Conservation (phyloP, 2,797 vertebrate genomes). For the Sciurus carolinensis region DNA sequence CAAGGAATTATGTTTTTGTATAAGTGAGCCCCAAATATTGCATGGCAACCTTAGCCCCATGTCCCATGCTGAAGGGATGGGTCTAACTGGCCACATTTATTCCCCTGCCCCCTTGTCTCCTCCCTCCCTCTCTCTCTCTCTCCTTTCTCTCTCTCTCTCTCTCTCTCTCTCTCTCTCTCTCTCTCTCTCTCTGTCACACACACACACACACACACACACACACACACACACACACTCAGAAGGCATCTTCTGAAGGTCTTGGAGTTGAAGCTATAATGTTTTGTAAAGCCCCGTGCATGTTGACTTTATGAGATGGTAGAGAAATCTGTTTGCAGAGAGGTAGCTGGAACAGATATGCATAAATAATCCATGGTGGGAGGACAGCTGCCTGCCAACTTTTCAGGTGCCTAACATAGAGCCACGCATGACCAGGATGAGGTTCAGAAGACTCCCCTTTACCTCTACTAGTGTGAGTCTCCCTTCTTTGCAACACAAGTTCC, state of each 20-base stretch:
- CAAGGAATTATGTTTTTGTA: background rate
- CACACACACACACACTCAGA: background rate
- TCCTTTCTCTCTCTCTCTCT: too few species aligned
- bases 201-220: too few species aligned
- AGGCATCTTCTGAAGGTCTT: background rate
- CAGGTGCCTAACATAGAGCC: background rate
- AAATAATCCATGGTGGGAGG: background rate
- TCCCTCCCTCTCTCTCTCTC: background rate
- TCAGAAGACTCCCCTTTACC: background rate
- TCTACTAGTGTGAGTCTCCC: background rate
- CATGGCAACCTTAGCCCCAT: background rate
- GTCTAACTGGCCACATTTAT: background rate
- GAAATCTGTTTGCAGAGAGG: background rate
- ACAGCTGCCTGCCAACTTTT: background rate
- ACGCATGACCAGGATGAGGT: background rate
- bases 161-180: too few species aligned
- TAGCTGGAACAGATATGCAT: background rate
- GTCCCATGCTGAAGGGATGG: background rate
- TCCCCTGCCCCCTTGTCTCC: background rate
- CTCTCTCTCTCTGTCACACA: background rate
- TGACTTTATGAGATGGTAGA: background rate
- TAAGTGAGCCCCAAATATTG: background rate
- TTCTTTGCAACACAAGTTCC: background rate
- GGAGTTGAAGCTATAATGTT: background rate
- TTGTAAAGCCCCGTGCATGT: background rate